A percentile compares a stretch with the other conserved stretches of the same genome.
Evolutionary conservation across 2,888 invertebrate genomes (phyloP).

Genomic region (Noctua janthina): DNA sequence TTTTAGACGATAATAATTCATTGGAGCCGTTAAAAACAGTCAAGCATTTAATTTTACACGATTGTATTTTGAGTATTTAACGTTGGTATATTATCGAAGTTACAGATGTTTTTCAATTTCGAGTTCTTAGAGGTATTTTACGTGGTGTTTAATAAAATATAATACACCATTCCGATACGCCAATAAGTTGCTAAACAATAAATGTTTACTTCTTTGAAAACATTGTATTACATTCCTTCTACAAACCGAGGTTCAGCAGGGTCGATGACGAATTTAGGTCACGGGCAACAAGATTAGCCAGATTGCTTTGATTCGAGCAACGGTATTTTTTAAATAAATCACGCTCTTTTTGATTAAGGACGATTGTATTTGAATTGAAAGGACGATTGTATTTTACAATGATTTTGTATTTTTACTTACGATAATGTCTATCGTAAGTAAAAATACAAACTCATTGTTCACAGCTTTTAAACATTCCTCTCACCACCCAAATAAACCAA

Average conservation of each 20-base stretch:
- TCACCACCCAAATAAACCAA: constrained; percentile 35
- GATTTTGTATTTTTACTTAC: too few species aligned
- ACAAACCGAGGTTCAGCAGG: constrained; percentile 1
- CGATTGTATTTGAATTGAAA: too few species aligned
- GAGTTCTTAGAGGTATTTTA: neutral
- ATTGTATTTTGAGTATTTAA: neutral
- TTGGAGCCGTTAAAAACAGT: neutral
- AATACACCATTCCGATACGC: neutral
- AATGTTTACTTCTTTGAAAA: neutral
- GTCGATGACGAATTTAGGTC: constrained; percentile 45
- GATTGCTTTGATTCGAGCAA: constrained; percentile 9
- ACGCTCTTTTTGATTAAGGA: neutral
- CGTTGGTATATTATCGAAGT: neutral
- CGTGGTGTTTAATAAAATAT: neutral
- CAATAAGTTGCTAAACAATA: neutral
- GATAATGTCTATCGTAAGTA: neutral
- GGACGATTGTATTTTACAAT: too few species aligned
- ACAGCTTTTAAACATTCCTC: constrained; percentile 6
- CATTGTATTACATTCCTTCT: neutral
- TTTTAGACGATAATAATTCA: too few species aligned
- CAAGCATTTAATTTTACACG: constrained; percentile 10
- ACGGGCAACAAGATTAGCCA: constrained; percentile 26
- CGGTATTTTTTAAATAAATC: neutral
- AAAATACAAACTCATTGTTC: neutral
- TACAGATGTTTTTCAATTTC: constrained; percentile 1